Percentiles rank a stretch among this genome's conserved stretches.
These are phyloP conservation scores for Meloe dianella DNA, from an alignment of 2,888 invertebrate species.

Conservation along the genomic window DNA sequence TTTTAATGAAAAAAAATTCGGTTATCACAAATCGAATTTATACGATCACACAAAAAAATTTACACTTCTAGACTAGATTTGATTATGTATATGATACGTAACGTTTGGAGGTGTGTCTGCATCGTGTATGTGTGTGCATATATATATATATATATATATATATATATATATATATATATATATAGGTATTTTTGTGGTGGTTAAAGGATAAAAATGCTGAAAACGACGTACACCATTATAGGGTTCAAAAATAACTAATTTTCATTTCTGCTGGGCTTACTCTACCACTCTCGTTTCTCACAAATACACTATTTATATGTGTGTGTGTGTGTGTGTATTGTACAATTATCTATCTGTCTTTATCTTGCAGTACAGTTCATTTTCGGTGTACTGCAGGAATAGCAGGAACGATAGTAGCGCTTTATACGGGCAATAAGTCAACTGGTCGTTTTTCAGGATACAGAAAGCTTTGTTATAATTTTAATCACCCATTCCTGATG, in stretches of 20 bases:
- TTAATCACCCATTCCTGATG: too few relatives aligned
- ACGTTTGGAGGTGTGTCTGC: slow-evolving; percentile 32
- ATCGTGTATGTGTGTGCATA: slow-evolving; percentile 36
- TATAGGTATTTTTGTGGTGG: slow-evolving; percentile 18
- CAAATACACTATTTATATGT: background rate
- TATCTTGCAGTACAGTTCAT: slow-evolving; percentile 42
- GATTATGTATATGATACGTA: slow-evolving; percentile 1
- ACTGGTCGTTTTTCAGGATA: background rate
- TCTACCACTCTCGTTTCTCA: background rate
- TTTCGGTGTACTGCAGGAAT: slow-evolving; percentile 24
- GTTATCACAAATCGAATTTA: background rate
- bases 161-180: too few relatives aligned
- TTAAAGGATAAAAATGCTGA: slow-evolving; percentile 21
- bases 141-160: too few relatives aligned
- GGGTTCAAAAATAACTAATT: slow-evolving; percentile 55
- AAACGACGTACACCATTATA: slow-evolving; percentile 45
- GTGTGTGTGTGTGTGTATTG: background rate
- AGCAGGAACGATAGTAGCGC: slow-evolving; percentile 26
- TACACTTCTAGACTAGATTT: background rate
- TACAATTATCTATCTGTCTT: slow-evolving; percentile 24
- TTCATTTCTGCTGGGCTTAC: slow-evolving; percentile 42
- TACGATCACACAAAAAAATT: background rate
- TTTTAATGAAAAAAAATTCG: background rate
- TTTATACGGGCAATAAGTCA: slow-evolving; percentile 9
- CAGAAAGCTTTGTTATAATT: background rate